Conservation (phyloP, 2,113 vertebrate species). For the Burhinus oedicnemus region DNA sequence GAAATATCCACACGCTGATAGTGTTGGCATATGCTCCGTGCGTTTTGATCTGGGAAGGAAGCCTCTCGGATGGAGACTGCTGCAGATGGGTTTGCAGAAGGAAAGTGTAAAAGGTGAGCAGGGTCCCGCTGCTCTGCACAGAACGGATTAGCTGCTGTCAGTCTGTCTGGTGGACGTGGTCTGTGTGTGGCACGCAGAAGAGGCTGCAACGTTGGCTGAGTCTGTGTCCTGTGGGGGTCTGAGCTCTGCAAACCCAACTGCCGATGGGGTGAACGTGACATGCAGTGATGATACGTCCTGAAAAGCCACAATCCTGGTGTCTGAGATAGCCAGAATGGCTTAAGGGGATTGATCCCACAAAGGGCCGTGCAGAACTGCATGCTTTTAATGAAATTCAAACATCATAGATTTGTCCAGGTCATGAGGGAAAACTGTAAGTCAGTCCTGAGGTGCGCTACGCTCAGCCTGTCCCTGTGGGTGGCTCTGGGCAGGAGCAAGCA, state of each 20-base stretch:
- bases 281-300: accelerated
- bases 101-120: neutral
- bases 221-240: neutral
- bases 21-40: neutral
- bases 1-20: neutral
- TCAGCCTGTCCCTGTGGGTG: neutral
- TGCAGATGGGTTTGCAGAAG: neutral
- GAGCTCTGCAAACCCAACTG: neutral
- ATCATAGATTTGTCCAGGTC: neutral
- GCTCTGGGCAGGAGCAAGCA: neutral
- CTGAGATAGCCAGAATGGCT: neutral
- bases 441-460: neutral
- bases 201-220: neutral
- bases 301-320: neutral
- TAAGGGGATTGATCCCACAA: neutral
- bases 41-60: neutral
- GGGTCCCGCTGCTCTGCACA: neutral
- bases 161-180: neutral
- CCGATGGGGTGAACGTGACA: neutral
- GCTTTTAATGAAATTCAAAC: neutral
- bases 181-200: accelerated
- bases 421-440: neutral
- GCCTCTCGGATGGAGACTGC: neutral
- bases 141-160: neutral
- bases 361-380: neutral